phyloP scores from a whole-genome alignment of 2,797 vertebrate species.

The Antrozous pallidus region DNA sequence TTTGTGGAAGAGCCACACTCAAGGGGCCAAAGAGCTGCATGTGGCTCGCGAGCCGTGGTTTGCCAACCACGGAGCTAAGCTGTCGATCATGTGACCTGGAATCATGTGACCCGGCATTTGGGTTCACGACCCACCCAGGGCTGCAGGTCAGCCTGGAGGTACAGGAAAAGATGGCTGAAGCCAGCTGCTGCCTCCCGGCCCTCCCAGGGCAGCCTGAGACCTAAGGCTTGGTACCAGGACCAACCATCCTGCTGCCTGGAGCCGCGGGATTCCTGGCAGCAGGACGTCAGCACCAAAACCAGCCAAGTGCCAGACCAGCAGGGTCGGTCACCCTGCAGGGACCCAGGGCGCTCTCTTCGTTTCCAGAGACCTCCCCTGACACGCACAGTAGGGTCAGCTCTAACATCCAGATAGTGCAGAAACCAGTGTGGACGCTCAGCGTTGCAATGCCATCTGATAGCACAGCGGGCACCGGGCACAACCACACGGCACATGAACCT shows the following conservation, averaged over 20 bases:
- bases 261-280: background rate
- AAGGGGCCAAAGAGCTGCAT: too few relatives aligned
- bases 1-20: too few relatives aligned
- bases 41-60: too few relatives aligned
- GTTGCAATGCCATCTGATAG: fast-evolving
- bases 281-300: background rate
- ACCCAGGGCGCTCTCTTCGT: background rate
- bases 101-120: background rate
- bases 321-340: fast-evolving
- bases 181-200: fast-evolving
- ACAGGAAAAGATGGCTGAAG: background rate
- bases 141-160: background rate
- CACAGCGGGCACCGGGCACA: fast-evolving
- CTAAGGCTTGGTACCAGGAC: background rate
- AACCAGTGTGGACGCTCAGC: fast-evolving
- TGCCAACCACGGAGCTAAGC: background rate
- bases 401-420: background rate
- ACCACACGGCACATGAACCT: background rate
- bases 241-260: fast-evolving
- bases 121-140: background rate
- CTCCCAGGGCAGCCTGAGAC: background rate
- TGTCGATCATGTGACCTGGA: fast-evolving
- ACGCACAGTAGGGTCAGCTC: fast-evolving
- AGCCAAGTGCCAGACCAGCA: background rate
- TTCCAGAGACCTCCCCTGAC: too few relatives aligned